phyloP scores from a whole-genome alignment of 1,140 invertebrate species.

The Lepidurus packardi region DNA sequence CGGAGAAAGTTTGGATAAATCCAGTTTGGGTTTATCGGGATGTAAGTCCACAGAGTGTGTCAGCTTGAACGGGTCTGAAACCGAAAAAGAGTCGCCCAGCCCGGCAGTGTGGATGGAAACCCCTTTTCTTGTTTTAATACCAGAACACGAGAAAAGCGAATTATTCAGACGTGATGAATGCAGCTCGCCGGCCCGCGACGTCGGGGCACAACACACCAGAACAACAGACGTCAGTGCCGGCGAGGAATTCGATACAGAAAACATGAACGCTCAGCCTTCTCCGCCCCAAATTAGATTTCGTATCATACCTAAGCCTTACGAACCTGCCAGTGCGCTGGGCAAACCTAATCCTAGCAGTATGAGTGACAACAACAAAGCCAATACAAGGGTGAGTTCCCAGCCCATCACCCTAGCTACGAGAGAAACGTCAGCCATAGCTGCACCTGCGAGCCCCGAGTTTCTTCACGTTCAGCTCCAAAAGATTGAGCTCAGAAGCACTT shows the following conservation, averaged over 20 bases:
- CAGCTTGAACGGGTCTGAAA: background rate
- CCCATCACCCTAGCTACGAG: background rate
- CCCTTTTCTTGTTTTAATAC: background rate
- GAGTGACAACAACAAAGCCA: background rate
- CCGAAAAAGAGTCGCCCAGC: background rate
- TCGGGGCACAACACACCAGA: background rate
- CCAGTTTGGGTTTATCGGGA: background rate
- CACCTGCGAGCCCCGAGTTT: constrained; percentile 12
- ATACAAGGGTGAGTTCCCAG: background rate
- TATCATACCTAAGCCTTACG: background rate
- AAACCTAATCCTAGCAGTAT: background rate
- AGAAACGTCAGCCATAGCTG: background rate
- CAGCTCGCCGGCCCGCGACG: background rate
- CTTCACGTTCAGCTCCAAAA: constrained; percentile 25
- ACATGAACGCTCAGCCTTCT: background rate
- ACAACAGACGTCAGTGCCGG: background rate
- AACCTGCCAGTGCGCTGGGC: background rate
- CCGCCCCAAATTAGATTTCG: constrained; percentile 12
- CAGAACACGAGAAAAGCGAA: background rate
- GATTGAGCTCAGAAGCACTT: constrained; percentile 2
- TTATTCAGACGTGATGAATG: background rate
- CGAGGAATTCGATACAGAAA: background rate
- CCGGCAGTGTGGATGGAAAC: background rate
- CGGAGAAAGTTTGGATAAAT: constrained; percentile 30
- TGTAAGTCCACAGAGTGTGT: background rate